A percentile compares a stretch with the other conserved stretches of the same genome.
Conservation (phyloP, 2,113 vertebrate genomes). For the Neofelis nebulosa region DNA sequence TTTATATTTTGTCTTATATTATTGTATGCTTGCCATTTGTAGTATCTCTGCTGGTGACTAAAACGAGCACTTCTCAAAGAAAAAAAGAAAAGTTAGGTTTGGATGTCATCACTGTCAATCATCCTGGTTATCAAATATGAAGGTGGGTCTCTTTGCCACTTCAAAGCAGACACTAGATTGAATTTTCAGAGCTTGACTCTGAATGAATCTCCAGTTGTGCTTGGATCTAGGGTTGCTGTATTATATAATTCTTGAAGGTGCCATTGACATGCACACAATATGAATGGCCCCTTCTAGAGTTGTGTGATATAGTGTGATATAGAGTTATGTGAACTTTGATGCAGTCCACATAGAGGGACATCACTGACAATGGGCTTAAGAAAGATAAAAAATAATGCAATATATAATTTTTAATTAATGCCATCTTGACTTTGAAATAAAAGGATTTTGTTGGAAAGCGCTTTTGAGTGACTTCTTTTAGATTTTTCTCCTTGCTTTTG, state of each 20-base stretch:
- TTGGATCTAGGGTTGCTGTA: neutral
- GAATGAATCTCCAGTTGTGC: neutral
- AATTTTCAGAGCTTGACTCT: neutral
- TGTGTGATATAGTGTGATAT: neutral
- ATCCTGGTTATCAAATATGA: neutral
- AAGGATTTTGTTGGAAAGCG: neutral
- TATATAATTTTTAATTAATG: neutral
- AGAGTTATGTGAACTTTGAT: neutral
- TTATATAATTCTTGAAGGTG: neutral
- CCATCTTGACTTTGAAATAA: constrained; percentile 5
- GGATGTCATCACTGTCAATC: neutral
- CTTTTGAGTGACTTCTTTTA: neutral
- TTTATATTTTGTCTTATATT: neutral
- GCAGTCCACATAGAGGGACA: neutral
- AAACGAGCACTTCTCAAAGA: neutral
- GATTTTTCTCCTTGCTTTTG: neutral
- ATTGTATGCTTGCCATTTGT: neutral
- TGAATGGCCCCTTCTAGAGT: neutral
- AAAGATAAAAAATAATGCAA: neutral
- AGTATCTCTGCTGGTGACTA: neutral
- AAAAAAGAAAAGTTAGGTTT: neutral
- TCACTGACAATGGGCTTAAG: neutral
- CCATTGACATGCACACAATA: neutral
- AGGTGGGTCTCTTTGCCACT: neutral
- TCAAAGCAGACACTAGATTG: neutral